Evolutionary conservation across 2,113 vertebrate genomes (phyloP).

Genomic region (Brachypteracias leptosomus): DNA sequence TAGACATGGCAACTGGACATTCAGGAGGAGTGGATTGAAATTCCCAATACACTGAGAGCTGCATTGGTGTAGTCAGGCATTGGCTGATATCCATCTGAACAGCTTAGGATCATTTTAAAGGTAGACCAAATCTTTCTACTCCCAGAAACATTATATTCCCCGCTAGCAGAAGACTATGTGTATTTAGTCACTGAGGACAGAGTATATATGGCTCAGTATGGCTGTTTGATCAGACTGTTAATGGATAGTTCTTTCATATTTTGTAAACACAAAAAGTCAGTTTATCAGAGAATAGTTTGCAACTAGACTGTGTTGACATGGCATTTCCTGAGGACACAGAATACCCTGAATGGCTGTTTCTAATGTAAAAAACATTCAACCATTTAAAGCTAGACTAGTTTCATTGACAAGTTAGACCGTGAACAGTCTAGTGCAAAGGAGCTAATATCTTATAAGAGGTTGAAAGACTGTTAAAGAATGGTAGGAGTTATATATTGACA

Average conservation of each 20-base stretch:
- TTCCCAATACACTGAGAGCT: neutral
- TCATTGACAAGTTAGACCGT: neutral
- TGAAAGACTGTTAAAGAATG: conserved; percentile 20
- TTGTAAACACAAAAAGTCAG: neutral
- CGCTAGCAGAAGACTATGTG: neutral
- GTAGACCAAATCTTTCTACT: neutral
- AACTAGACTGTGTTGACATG: neutral
- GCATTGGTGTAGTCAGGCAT: neutral
- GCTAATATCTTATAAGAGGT: neutral
- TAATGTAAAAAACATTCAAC: neutral
- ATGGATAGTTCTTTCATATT: neutral
- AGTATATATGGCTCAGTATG: neutral
- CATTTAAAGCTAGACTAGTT: neutral
- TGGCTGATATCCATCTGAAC: neutral
- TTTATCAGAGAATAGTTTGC: neutral
- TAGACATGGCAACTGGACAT: neutral
- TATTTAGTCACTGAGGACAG: neutral
- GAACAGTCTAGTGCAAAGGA: neutral
- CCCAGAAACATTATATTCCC: neutral
- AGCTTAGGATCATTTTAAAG: neutral
- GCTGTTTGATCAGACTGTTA: neutral
- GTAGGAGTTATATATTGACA: conserved; percentile 39
- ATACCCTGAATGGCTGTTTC: neutral
- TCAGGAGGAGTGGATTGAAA: neutral
- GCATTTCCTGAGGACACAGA: neutral